Conservation (phyloP, 2,888 invertebrate species). For the Meiosimyza decipiens region DNA sequence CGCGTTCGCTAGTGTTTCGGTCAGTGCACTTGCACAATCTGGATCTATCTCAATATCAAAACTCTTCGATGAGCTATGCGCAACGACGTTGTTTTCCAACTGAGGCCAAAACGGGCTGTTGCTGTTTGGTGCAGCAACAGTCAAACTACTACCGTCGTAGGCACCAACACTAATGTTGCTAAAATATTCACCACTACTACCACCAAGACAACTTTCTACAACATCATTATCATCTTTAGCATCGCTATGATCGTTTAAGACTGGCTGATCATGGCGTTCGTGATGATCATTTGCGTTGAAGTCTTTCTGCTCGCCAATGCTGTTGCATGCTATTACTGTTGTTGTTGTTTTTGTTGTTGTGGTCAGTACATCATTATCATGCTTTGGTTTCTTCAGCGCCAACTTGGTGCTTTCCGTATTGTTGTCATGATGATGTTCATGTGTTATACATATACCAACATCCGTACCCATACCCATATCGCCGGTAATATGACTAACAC, state of each 20-base stretch:
- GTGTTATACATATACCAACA: conserved; percentile 35
- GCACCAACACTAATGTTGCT: conserved; percentile 29
- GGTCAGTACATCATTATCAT: conserved; percentile 17
- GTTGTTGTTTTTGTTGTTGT: conserved; percentile 11
- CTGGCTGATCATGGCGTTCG: background rate
- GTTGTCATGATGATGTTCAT: conserved; percentile 5
- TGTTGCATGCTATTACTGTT: conserved; percentile 41
- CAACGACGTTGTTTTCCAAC: conserved; percentile 42
- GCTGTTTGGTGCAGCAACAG: conserved; percentile 5
- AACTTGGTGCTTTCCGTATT: background rate
- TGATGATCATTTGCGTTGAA: background rate
- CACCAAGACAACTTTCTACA: conserved; percentile 15
- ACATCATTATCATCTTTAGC: conserved; percentile 5
- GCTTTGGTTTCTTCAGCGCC: background rate
- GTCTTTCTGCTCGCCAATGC: background rate
- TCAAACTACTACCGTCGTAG: conserved; percentile 26
- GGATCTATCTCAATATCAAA: conserved; percentile 45
- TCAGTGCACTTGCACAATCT: conserved; percentile 62
- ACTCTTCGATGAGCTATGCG: conserved; percentile 47
- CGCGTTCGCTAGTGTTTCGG: conserved; percentile 33
- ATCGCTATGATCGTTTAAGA: conserved; percentile 6
- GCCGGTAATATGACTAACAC: background rate
- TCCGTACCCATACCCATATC: conserved; percentile 6
- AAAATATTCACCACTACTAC: conserved; percentile 27
- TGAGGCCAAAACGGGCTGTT: conserved; percentile 3